Base-by-base conservation (phyloP, 2,113 vertebrate species). In the Trogon melanurus region DNA sequence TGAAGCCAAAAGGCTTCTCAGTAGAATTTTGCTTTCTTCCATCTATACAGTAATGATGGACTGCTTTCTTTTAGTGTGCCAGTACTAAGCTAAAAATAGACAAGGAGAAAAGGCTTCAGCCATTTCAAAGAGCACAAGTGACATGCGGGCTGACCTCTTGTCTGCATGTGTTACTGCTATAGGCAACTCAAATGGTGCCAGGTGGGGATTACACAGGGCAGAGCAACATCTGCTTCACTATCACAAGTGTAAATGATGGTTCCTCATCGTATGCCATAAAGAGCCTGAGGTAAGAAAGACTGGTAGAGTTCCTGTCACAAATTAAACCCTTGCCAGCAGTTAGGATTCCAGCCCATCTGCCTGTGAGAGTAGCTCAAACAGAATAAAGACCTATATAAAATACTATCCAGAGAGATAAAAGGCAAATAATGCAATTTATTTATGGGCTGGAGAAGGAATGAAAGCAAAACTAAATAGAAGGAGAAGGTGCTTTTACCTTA, bases 151-250 rank as follows among this genome's bases (percentile, higher is more conserved):
- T 97, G 95, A 85, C 84, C 91, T 89, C 91, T 84, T 66, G 72
- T 79, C 41, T 80, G 22, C 21, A 13, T 27, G 18, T 88, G 74
- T 73, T 79, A 80, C 34, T 85, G 83, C 88, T 81, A 62, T 45
- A 87, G 60, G 75, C 82, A 67, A 65, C 36, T 11, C 45, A 85
- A 85, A 81, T 76, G 62, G 93, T 94, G 71, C 95, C 97, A 98
- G 95, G 96, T 97, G 96, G 95, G 67, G 89, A 92, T 95, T 91
- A 88, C 56, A 91, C 34, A 87, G 80, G 85, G 85, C 88, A 82
- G 57, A 82, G 48, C 80, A 96, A 85, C 96, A 97, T 96, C 96
- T 97, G 97, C 85, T 97, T 92, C 67, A 48, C 91, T 92, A 54
- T 83, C 89, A 61, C 79, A 91, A 96, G 82, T 64, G 92, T 93